Conservation (phyloP, 2,888 invertebrate genomes). For the Stenotaenia linearis region DNA sequence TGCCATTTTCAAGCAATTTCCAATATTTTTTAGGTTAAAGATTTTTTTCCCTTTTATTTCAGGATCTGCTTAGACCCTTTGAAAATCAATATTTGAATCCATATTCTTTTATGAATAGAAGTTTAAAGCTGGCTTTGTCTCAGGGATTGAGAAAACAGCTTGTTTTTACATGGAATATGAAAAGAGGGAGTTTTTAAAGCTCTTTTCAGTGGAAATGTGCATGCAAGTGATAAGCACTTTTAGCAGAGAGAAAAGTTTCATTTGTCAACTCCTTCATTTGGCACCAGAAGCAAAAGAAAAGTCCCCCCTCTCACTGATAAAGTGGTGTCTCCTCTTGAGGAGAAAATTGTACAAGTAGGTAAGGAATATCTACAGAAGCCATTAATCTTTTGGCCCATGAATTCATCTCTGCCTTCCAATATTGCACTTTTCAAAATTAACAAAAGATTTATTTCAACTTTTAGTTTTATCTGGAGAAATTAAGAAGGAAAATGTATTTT, state of each 20-base stretch:
- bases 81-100: constrained; percentile 21
- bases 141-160: constrained; percentile 13
- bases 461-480: not conserved
- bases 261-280: constrained; percentile 16
- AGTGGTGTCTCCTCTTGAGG: not conserved
- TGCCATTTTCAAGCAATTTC: not conserved
- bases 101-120: constrained; percentile 23
- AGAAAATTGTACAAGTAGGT: not conserved
- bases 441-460: not conserved
- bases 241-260: not conserved
- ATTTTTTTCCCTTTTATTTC: not conserved
- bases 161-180: constrained; percentile 20
- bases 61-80: not conserved
- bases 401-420: not conserved
- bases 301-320: not conserved
- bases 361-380: not conserved
- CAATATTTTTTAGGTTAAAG: not conserved
- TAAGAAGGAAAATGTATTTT: too few species aligned
- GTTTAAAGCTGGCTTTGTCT: constrained; percentile 24
- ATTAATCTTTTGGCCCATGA: not conserved
- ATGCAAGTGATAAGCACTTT: constrained; percentile 21
- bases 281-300: not conserved
- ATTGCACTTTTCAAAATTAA: not conserved
- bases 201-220: constrained; percentile 12
- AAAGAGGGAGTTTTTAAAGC: constrained; percentile 20